These are phyloP conservation scores for Grallaria varia DNA, from an alignment of 2,113 vertebrate species.

Conservation along the genomic window DNA sequence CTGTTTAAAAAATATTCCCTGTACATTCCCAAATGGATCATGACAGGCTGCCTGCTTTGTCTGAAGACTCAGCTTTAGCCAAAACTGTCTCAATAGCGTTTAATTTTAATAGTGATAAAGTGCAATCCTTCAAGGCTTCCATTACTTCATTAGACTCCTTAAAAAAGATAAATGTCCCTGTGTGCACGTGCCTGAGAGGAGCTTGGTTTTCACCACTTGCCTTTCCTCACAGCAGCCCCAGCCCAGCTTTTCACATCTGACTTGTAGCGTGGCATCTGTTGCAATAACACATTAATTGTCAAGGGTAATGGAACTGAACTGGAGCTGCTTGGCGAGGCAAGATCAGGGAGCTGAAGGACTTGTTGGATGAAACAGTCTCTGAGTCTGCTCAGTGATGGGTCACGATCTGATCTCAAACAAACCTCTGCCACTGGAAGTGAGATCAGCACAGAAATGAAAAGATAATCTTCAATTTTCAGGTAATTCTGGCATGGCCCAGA, in stretches of 20 bases:
- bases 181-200: background rate
- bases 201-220: background rate
- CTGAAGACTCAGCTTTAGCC: background rate
- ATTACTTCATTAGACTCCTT: background rate
- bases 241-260: accelerated
- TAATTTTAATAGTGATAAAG: background rate
- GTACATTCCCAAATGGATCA: background rate
- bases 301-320: too few species aligned
- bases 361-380: background rate
- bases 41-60: background rate
- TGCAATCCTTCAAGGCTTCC: background rate
- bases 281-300: background rate
- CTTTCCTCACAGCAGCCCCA: background rate
- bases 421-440: background rate
- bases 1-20: background rate
- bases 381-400: background rate
- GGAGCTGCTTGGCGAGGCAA: background rate
- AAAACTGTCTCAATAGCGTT: background rate
- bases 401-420: background rate
- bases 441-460: background rate
- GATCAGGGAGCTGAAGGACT: accelerated
- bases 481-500: background rate
- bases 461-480: background rate
- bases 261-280: background rate
- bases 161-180: background rate